Percentiles rank a stretch among this genome's conserved stretches.
phyloP scores from a whole-genome alignment of 2,113 vertebrate species.

The Nannospalax galili region DNA sequence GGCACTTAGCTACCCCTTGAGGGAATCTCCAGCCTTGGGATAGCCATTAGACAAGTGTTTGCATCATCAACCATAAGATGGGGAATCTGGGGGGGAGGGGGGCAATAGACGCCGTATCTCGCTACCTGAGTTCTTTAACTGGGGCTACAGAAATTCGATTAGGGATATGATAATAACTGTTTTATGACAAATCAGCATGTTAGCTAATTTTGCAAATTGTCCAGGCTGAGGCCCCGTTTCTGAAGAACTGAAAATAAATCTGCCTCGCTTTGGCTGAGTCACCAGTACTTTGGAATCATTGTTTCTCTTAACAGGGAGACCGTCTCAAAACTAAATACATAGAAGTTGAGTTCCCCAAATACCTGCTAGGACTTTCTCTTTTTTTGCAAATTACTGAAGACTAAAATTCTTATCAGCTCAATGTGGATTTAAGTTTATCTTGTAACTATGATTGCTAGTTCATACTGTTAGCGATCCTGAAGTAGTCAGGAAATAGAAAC shows the following conservation, averaged over 20 bases:
- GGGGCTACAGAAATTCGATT: not conserved
- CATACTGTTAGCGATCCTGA: not conserved
- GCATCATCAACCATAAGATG: not conserved
- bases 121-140: too few species aligned
- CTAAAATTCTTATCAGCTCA: not conserved
- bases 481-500: not conserved
- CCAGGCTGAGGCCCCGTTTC: not conserved
- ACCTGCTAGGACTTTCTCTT: not conserved
- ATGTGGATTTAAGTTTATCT: not conserved
- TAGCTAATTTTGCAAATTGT: not conserved
- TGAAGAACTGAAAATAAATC: not conserved
- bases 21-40: not conserved
- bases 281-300: not conserved
- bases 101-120: too few species aligned
- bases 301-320: not conserved
- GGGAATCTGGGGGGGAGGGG: not conserved
- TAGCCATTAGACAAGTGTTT: not conserved
- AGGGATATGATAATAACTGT: not conserved
- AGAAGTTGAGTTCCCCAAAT: not conserved
- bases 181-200: not conserved
- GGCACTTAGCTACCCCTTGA: accelerated
- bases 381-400: slow-evolving; percentile 16
- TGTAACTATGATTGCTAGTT: not conserved
- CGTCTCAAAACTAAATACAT: not conserved
- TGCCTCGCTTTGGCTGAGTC: not conserved